phyloP scores from a whole-genome alignment of 2,113 vertebrate species.

The Tyrannus savana region DNA sequence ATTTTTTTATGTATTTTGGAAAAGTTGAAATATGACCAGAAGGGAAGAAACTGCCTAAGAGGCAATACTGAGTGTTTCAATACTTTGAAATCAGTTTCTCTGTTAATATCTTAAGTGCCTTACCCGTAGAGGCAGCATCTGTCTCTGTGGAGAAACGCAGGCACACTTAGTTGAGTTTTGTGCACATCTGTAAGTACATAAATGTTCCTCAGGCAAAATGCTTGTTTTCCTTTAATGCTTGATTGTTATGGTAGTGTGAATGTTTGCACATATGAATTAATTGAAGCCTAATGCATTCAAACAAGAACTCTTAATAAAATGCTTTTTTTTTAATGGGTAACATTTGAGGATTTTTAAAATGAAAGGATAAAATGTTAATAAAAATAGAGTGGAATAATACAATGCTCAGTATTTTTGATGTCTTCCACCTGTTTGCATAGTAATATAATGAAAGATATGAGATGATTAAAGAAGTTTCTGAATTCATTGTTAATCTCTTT shows the following conservation, averaged over 20 bases:
- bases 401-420: neutral
- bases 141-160: neutral
- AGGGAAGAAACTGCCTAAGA: neutral
- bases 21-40: neutral
- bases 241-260: neutral
- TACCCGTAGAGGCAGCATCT: neutral
- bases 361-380: neutral
- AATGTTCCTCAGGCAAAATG: constrained; percentile 28
- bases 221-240: constrained; percentile 11
- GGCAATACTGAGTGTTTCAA: neutral
- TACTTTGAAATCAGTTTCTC: neutral
- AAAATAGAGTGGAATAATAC: neutral
- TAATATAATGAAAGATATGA: neutral
- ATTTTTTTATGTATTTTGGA: neutral
- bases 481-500: neutral
- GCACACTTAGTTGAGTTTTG: neutral
- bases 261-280: neutral
- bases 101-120: neutral
- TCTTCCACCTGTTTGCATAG: neutral
- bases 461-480: neutral
- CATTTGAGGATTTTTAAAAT: neutral
- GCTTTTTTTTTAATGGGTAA: neutral
- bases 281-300: neutral
- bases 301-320: neutral
- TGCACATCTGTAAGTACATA: neutral